phyloP scores from a whole-genome alignment of 2,888 invertebrate genomes.

The Leptinotarsa juncta region DNA sequence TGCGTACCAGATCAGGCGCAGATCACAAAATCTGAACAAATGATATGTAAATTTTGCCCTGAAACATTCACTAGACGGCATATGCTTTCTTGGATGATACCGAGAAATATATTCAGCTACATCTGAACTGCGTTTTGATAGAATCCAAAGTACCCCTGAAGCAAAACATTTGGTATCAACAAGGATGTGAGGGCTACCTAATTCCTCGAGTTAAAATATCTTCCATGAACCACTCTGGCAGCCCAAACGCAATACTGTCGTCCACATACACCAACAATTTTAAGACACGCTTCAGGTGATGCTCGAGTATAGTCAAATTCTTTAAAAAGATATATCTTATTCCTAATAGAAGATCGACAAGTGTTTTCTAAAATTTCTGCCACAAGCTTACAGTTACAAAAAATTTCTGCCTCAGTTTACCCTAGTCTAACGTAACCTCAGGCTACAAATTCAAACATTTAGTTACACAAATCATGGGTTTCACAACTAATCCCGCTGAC shows the following conservation, averaged over 20 bases:
- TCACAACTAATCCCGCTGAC: conserved; percentile 28
- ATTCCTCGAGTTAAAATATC: conserved; percentile 5
- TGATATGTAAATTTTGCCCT: too few species aligned
- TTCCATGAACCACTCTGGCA: conserved; percentile 9
- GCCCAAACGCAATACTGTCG: neutral
- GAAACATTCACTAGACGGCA: too few species aligned
- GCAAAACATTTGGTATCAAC: neutral
- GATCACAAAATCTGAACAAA: too few species aligned
- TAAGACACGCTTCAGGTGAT: conserved; percentile 60
- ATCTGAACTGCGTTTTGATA: too few species aligned
- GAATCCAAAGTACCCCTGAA: too few species aligned
- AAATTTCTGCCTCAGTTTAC: conserved; percentile 48
- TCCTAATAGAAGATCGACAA: conserved; percentile 27
- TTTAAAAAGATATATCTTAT: conserved; percentile 42
- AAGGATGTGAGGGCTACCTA: conserved; percentile 20
- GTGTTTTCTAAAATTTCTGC: conserved; percentile 41
- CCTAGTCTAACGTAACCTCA: conserved; percentile 30
- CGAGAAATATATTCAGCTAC: too few species aligned
- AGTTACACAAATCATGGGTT: conserved; percentile 34
- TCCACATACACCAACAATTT: conserved; percentile 27
- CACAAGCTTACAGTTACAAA: conserved; percentile 54
- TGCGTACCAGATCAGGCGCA: too few species aligned
- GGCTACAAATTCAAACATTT: conserved; percentile 35
- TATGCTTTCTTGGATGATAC: too few species aligned
- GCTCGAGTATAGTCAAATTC: conserved; percentile 46